Percentiles rank a stretch among this genome's conserved stretches.
These are phyloP conservation scores for Otolemur crassicaudatus DNA, from an alignment of 2,797 vertebrate genomes.

Conservation along the genomic window DNA sequence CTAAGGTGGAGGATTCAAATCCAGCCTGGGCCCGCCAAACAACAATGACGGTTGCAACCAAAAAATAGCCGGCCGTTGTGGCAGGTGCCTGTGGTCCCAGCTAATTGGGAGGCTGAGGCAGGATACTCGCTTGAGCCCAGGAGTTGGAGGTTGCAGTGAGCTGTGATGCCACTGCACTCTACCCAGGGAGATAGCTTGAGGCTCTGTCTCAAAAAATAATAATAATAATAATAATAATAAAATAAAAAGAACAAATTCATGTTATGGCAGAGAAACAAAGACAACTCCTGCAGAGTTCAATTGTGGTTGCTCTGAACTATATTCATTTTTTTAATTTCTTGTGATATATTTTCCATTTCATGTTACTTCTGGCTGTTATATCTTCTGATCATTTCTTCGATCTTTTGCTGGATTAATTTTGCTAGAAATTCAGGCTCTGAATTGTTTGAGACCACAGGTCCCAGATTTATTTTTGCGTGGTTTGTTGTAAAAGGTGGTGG, in stretches of 20 bases:
- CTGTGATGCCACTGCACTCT: too few relatives aligned
- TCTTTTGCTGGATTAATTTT: constrained; percentile 62
- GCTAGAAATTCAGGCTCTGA: constrained; percentile 44
- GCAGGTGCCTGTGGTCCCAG: too few relatives aligned
- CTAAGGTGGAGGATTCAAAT: too few relatives aligned
- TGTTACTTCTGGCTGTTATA: constrained; percentile 31
- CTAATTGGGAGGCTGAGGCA: too few relatives aligned
- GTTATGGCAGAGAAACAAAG: constrained; percentile 63
- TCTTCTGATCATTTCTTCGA: constrained; percentile 54
- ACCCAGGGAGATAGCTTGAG: too few relatives aligned
- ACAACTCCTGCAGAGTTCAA: constrained; percentile 59
- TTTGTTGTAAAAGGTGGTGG: constrained; percentile 38
- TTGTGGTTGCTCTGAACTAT: constrained; percentile 68
- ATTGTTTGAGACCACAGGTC: constrained; percentile 54
- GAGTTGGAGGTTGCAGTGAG: too few relatives aligned
- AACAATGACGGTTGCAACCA: too few relatives aligned
- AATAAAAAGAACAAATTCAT: constrained; percentile 75
- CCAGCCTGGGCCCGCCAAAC: too few relatives aligned
- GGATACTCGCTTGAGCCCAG: too few relatives aligned
- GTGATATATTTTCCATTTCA: constrained; percentile 56
- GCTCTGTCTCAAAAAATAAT: too few relatives aligned
- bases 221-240: too few relatives aligned
- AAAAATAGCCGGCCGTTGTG: too few relatives aligned
- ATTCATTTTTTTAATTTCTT: constrained; percentile 59
- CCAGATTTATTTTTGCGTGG: constrained; percentile 35